phyloP scores from a whole-genome alignment of 2,888 invertebrate species.

The Spialia ferax region DNA sequence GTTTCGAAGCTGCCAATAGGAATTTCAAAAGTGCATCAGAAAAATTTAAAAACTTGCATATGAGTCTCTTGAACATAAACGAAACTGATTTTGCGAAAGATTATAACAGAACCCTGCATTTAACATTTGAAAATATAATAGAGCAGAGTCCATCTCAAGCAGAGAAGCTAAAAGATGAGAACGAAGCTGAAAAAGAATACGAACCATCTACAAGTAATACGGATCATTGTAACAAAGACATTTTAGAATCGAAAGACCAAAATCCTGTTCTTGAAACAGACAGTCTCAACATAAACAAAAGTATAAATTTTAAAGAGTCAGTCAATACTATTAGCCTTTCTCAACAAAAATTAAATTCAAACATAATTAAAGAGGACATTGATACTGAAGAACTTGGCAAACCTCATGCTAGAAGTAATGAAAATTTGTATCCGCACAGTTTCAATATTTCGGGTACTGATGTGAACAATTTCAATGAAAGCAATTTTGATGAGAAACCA shows the following conservation, averaged over 20 bases:
- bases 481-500: background rate
- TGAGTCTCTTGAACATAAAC: slow-evolving; percentile 37
- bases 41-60: slow-evolving; percentile 50
- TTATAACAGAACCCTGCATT: background rate
- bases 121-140: background rate
- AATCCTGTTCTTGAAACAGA: background rate
- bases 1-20: slow-evolving; percentile 63
- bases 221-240: background rate
- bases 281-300: background rate
- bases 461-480: background rate
- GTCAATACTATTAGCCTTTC: background rate
- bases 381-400: background rate
- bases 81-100: slow-evolving; percentile 6
- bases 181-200: slow-evolving; percentile 26
- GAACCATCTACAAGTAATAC: slow-evolving; percentile 14
- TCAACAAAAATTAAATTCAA: background rate
- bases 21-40: slow-evolving; percentile 59
- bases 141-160: background rate
- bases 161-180: slow-evolving; percentile 15
- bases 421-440: background rate
- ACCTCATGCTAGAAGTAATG: background rate
- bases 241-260: background rate
- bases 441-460: background rate
- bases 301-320: background rate
- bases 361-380: background rate